A percentile compares a stretch with the other conserved stretches of the same genome.
phyloP scores from a whole-genome alignment of 2,888 invertebrate genomes.

The Watsonalla cultraria region DNA sequence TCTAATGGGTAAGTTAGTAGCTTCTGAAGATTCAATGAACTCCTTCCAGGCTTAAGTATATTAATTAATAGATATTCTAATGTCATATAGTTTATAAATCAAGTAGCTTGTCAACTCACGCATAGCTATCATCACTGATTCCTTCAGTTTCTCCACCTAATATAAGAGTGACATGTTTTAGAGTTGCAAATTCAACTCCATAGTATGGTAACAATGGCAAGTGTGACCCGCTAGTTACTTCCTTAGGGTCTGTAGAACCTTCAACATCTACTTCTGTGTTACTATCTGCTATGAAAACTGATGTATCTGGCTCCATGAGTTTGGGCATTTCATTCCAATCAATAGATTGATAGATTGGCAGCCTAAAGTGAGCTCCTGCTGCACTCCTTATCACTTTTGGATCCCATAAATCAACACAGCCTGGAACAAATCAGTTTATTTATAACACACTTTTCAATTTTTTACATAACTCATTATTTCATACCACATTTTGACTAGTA shows the following conservation, averaged over 20 bases:
- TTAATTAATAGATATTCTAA: not conserved
- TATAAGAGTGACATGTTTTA: slow-evolving; percentile 81
- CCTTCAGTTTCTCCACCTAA: slow-evolving; percentile 95
- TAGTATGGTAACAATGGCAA: slow-evolving; percentile 82
- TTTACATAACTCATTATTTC: no score
- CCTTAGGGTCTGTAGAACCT: slow-evolving; percentile 17
- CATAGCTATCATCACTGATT: slow-evolving; percentile 85
- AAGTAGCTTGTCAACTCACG: slow-evolving; percentile 44
- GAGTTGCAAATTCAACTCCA: slow-evolving; percentile 73
- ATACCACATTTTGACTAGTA: not conserved
- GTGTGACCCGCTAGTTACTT: slow-evolving; percentile 18
- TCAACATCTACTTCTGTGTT: slow-evolving; percentile 38
- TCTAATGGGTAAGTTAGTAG: no score
- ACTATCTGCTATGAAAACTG: slow-evolving; percentile 84
- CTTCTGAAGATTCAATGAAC: no score
- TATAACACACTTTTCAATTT: no score
- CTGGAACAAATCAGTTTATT: slow-evolving; percentile 57
- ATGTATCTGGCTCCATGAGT: slow-evolving; percentile 64
- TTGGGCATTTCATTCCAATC: slow-evolving; percentile 81
- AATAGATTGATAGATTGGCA: slow-evolving; percentile 82
- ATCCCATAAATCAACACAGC: slow-evolving; percentile 95
- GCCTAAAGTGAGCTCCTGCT: slow-evolving; percentile 90
- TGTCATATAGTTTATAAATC: not conserved
- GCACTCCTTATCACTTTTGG: slow-evolving; percentile 91
- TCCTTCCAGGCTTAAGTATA: not conserved